phyloP scores from a whole-genome alignment of 2,797 vertebrate species.

The Eulemur mongoz region DNA sequence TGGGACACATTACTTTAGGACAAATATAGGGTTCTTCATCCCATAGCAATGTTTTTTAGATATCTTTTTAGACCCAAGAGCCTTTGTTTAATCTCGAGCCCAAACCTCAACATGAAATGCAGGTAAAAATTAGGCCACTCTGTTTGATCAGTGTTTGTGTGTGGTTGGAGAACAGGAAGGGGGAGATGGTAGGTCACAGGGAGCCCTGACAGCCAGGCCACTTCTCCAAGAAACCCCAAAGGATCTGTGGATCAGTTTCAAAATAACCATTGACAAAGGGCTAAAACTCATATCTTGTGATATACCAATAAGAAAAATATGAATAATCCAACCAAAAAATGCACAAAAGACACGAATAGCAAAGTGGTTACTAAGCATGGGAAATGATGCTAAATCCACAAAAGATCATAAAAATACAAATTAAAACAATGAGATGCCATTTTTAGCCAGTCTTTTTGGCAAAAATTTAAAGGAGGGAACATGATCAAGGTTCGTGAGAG shows the following conservation, averaged over 20 bases:
- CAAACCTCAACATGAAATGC: neutral
- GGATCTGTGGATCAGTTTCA: neutral
- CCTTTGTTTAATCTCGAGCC: neutral
- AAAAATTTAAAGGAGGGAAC: neutral
- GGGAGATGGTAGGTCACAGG: too few species aligned
- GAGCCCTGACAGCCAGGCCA: neutral
- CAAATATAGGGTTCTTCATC: neutral
- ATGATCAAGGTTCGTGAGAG: neutral
- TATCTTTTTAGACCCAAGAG: neutral
- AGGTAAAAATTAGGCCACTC: neutral
- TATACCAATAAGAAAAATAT: neutral
- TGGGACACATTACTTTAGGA: neutral
- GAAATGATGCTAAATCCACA: neutral
- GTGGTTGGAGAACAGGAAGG: neutral
- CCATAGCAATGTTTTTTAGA: neutral
- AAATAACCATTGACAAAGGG: neutral
- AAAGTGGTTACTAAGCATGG: neutral
- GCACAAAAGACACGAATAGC: neutral
- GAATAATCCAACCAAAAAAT: neutral
- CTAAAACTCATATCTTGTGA: neutral
- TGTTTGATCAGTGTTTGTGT: neutral
- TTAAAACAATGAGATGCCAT: neutral
- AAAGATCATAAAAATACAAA: neutral
- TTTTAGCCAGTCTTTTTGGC: neutral
- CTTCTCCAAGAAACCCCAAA: neutral